phyloP scores from a whole-genome alignment of 2,888 invertebrate species.

The Hemistola chrysoprasaria region DNA sequence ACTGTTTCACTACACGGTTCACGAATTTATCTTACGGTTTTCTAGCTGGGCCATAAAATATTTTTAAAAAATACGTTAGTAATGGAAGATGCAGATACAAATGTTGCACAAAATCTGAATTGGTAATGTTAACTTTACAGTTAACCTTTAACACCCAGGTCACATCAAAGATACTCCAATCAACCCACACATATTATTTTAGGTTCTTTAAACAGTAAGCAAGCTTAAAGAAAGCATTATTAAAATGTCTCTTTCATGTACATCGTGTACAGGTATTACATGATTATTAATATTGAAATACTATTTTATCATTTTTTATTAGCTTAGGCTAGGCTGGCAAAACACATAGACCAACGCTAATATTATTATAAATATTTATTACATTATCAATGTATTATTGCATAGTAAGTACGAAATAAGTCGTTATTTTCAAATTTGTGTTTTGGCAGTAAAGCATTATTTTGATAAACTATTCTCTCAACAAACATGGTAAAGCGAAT shows the following conservation, averaged over 20 bases:
- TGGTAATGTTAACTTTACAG: conserved; percentile 56
- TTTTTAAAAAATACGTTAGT: conserved; percentile 6
- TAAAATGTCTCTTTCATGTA: conserved; percentile 19
- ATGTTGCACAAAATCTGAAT: conserved; percentile 61
- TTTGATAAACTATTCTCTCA: conserved; percentile 59
- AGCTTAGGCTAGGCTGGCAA: conserved; percentile 78
- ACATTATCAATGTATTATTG: conserved; percentile 23
- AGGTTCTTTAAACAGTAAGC: conserved; percentile 43
- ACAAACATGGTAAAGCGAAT: conserved; percentile 33
- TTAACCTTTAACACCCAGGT: conserved; percentile 75
- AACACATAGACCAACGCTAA: conserved; percentile 52
- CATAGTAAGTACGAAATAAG: conserved; percentile 23
- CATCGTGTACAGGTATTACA: conserved; percentile 10
- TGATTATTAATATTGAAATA: conserved; percentile 41
- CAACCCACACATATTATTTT: conserved; percentile 50
- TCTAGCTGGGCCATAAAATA: conserved; percentile 17
- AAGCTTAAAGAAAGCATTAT: conserved; percentile 40
- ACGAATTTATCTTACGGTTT: conserved; percentile 6
- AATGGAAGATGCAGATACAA: conserved; percentile 15
- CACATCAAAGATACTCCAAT: conserved; percentile 67
- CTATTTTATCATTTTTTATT: conserved; percentile 69
- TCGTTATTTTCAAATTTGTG: conserved; percentile 50
- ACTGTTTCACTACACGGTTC: no score
- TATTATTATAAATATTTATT: conserved; percentile 29
- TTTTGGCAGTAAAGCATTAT: conserved; percentile 76